A percentile compares a stretch with the other conserved stretches of the same genome.
phyloP scores from a whole-genome alignment of 2,888 invertebrate genomes.

The Rugalucina vietnamica region DNA sequence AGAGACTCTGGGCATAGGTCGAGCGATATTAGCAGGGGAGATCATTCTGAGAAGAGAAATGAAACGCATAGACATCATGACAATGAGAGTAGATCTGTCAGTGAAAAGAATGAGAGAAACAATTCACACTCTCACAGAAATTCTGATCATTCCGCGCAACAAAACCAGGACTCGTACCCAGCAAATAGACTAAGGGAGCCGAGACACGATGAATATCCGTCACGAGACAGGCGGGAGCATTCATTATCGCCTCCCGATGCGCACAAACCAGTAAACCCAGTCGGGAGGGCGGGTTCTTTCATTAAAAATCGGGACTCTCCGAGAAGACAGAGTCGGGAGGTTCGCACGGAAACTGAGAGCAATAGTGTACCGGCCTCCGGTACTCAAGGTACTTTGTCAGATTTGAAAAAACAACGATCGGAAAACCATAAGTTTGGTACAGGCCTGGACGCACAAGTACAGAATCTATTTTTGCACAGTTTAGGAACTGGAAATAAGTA shows the following conservation, averaged over 20 bases:
- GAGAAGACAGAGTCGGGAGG: slow-evolving; percentile 21
- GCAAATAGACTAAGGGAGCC: neutral
- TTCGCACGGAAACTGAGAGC: neutral
- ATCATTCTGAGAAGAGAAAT: neutral
- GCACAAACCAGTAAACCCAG: neutral
- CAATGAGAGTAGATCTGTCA: neutral
- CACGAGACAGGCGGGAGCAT: slow-evolving; percentile 6
- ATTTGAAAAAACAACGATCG: slow-evolving; percentile 94
- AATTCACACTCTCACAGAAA: slow-evolving; percentile 15
- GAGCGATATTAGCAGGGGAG: neutral
- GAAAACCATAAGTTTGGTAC: slow-evolving; percentile 70
- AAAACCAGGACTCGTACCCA: neutral
- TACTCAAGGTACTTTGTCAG: slow-evolving; percentile 92
- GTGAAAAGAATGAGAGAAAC: slow-evolving; percentile 7
- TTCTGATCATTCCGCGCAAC: neutral
- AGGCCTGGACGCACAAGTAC: slow-evolving; percentile 72
- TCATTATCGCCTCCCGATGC: neutral
- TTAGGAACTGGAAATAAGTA: slow-evolving; percentile 66
- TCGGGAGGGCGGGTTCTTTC: slow-evolving; percentile 30
- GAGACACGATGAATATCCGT: neutral
- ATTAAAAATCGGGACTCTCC: slow-evolving; percentile 59
- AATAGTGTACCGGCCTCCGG: slow-evolving; percentile 87
- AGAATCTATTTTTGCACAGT: slow-evolving; percentile 74
- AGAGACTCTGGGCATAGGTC: neutral
- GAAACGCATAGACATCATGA: neutral